A percentile compares a stretch with the other conserved stretches of the same genome.
These are phyloP conservation scores for Physocephala rufipes DNA, from an alignment of 2,888 invertebrate genomes.

Conservation along the genomic window DNA sequence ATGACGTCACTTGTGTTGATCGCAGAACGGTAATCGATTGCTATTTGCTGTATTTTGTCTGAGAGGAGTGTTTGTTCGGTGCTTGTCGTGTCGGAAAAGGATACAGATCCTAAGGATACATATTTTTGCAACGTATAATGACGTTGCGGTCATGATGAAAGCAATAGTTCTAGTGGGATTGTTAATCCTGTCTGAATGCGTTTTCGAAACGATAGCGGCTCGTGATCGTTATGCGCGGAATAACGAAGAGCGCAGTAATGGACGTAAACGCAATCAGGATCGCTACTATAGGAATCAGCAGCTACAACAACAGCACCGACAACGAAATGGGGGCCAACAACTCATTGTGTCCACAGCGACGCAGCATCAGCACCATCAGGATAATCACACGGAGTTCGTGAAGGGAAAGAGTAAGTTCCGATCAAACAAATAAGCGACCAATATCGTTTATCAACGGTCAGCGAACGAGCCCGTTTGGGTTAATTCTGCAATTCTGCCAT, in stretches of 20 bases:
- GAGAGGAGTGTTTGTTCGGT: too few species aligned
- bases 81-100: too few species aligned
- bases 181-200: conserved; percentile 54
- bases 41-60: too few species aligned
- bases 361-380: conserved; percentile 54
- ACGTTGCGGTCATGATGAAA: conserved; percentile 53
- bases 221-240: conserved; percentile 55
- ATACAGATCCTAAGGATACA: conserved; percentile 26
- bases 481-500: neutral
- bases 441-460: neutral
- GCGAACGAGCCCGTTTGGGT: neutral
- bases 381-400: conserved; percentile 73
- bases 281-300: conserved; percentile 39
- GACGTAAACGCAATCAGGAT: conserved; percentile 48
- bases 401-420: conserved; percentile 80
- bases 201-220: conserved; percentile 52
- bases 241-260: conserved; percentile 41
- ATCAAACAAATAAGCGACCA: too few species aligned
- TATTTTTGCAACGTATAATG: conserved; percentile 22
- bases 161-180: conserved; percentile 46
- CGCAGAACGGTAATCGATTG: too few species aligned
- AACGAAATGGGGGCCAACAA: conserved; percentile 53
- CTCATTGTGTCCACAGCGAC: conserved; percentile 43
- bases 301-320: conserved; percentile 45
- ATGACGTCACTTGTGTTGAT: conserved; percentile 26